Conservation (phyloP, 2,113 vertebrate species). For the Bos indicus region DNA sequence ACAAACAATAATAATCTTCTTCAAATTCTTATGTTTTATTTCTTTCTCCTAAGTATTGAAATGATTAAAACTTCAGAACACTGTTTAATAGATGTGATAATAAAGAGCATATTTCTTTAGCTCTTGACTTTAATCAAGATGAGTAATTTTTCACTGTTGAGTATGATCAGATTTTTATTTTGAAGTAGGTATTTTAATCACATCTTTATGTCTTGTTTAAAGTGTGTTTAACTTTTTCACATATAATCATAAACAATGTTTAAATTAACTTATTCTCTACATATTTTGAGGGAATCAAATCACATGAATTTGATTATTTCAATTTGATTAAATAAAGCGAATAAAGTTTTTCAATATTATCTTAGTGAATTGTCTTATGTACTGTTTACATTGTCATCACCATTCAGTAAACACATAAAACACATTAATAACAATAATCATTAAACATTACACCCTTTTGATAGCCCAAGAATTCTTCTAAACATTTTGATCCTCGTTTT, state of each 20-base stretch:
- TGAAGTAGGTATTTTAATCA: not conserved
- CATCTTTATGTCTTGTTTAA: not conserved
- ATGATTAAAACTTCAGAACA: slow-evolving; percentile 8
- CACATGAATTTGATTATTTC: not conserved
- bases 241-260: not conserved
- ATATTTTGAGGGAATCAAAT: not conserved
- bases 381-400: not conserved
- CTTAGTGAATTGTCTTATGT: not conserved
- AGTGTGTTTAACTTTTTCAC: not conserved
- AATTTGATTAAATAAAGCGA: not conserved
- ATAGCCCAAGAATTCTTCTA: not conserved
- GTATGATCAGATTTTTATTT: not conserved
- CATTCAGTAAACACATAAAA: not conserved
- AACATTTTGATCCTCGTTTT: not conserved
- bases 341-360: not conserved
- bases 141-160: not conserved
- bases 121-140: not conserved
- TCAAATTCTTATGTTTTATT: not conserved
- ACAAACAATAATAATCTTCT: not conserved
- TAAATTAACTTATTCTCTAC: not conserved
- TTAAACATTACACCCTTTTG: not conserved
- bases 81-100: not conserved
- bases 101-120: not conserved
- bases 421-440: not conserved
- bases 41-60: not conserved